Evolutionary conservation across 1,140 invertebrate species (phyloP).

Genomic region (Vanessa atalanta): DNA sequence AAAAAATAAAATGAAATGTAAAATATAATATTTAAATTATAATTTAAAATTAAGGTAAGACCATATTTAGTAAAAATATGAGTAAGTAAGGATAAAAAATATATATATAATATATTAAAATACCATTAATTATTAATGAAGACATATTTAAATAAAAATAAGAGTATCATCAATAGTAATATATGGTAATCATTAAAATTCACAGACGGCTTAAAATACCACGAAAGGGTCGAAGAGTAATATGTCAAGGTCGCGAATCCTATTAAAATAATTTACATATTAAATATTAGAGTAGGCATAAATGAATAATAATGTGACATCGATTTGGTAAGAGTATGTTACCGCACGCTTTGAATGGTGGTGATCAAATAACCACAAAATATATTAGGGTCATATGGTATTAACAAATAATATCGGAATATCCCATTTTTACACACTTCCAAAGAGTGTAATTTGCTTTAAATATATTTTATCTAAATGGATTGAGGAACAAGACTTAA

Average conservation of each 20-base stretch:
- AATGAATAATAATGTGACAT: constrained; percentile 23
- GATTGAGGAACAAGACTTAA: no score
- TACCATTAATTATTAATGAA: no score
- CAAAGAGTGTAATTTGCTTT: no score
- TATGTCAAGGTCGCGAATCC: constrained; percentile 49
- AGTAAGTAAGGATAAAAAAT: no score
- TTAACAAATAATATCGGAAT: no score
- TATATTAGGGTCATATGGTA: neutral
- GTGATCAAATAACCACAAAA: neutral
- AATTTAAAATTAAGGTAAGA: neutral
- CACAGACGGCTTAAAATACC: constrained; percentile 17
- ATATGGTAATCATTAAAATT: constrained; percentile 1
- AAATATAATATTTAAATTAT: neutral
- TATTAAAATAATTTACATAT: constrained; percentile 30
- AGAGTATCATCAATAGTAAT: neutral
- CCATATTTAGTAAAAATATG: no score
- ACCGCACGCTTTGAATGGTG: neutral
- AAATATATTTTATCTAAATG: no score
- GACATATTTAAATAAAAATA: no score
- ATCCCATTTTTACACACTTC: no score
- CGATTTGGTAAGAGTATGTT: constrained; percentile 13
- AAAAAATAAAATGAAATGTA: neutral
- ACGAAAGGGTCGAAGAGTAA: constrained; percentile 42
- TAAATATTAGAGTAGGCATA: constrained; percentile 28
- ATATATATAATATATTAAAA: no score